Evolutionary conservation across 2,797 vertebrate species (phyloP), one percentile per base, ranked within the genome.

Genomic region (Uromys caudimaculatus): DNA sequence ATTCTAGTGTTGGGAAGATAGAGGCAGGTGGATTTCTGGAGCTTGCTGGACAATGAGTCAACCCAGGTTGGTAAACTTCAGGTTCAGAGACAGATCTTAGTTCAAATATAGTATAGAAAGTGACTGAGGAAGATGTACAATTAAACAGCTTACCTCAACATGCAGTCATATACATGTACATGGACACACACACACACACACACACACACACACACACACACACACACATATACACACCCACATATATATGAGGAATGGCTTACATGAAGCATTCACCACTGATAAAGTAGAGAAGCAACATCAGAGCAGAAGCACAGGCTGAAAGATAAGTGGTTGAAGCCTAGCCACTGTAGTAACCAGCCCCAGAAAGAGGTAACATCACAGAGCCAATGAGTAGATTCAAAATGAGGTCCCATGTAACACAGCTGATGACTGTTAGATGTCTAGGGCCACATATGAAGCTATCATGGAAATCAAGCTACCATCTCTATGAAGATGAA

Each of bases 331-430:
- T 13, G 32, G 19, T 35, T 27, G 19, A 62, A 90, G 50, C 62
- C 19, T 23, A 27, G 54, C 2, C 12, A 0, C 24, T 76, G 0
- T 10, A 27, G 6, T 32, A 38, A 81, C 3, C 3, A 64, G 3
- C 17, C 0, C 19, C 0, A 19, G 0, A 62, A 44, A 0, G 12
- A 17, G 0, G 17, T 4, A 23, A 35, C 44, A 24, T 12, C 5
- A 5, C 19, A 21, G 41, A 10, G 6, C 14, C 9, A 21, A 9
- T 32, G 17, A 54, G 38, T 56, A 32, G 16, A 47, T 3, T 81
- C 41, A 79, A 73, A 47, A 38, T 3, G 2, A 71, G 38, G 13
- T 23, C 7, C 23, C 1, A 0, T 2, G 0, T 1, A 0, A 89
- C 44, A 29, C 27, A 73, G 44, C 50, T 56, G 16, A 0, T 38